Conservation (phyloP, 64 coral and sea anemone genomes). For the Porites australiensis region DNA sequence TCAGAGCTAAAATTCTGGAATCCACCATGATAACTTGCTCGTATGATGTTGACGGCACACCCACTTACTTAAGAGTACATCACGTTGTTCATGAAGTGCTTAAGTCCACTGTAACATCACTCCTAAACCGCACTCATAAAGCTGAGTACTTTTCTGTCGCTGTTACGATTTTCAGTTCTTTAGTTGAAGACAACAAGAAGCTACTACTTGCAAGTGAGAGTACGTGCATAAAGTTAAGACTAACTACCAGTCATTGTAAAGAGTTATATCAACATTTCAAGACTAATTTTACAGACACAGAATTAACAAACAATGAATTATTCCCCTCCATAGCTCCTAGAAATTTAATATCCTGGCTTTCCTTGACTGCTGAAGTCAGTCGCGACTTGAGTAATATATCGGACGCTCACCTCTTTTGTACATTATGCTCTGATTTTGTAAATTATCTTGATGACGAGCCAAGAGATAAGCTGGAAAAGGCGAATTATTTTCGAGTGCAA, state of each 20-base stretch:
- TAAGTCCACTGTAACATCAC: neutral
- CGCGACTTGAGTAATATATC: neutral
- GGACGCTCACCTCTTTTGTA: neutral
- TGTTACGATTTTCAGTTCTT: neutral
- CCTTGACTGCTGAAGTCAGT: neutral
- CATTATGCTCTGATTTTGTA: neutral
- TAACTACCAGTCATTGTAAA: neutral
- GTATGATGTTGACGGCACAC: neutral
- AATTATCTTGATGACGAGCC: neutral
- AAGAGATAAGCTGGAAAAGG: neutral
- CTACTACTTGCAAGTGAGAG: neutral
- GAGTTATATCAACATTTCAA: neutral
- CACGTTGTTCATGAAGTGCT: slow-evolving; percentile 50
- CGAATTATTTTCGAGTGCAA: too few species aligned
- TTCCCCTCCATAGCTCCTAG: neutral
- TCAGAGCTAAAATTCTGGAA: slow-evolving; percentile 17
- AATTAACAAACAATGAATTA: neutral
- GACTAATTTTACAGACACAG: neutral
- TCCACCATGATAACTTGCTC: slow-evolving; percentile 42
- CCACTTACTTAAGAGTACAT: slow-evolving; percentile 20
- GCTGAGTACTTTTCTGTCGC: neutral
- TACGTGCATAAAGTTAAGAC: neutral
- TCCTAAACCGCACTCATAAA: neutral
- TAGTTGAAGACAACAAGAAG: neutral
- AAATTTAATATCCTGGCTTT: neutral